These are phyloP conservation scores for Augochlora pura DNA, from an alignment of 1,140 invertebrate species.

Conservation along the genomic window DNA sequence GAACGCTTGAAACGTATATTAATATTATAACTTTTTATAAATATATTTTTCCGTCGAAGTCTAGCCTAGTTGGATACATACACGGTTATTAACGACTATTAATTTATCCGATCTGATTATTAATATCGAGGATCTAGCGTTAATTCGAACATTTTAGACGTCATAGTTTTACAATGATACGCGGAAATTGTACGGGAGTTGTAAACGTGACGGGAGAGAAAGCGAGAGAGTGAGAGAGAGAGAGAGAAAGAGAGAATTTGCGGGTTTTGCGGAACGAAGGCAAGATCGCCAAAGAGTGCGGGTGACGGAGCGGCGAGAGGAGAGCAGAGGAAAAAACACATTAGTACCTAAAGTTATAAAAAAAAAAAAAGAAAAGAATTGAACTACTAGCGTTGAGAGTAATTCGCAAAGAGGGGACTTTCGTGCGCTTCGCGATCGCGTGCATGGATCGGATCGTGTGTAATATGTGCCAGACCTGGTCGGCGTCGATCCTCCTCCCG, in stretches of 20 bases:
- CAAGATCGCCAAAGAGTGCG: too few species aligned
- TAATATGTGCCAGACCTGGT: background rate
- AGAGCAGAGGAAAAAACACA: constrained; percentile 51
- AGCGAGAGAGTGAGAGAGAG: background rate
- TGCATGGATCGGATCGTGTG: constrained; percentile 20
- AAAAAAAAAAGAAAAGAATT: constrained; percentile 36
- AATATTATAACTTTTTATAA: constrained; percentile 81
- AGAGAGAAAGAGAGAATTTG: background rate
- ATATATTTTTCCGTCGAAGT: constrained; percentile 81
- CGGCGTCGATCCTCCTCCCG: constrained; percentile 27
- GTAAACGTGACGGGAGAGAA: constrained; percentile 50
- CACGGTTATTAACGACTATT: constrained; percentile 76
- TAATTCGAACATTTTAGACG: constrained; percentile 76
- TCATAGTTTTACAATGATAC: constrained; percentile 70
- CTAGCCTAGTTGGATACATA: constrained; percentile 79
- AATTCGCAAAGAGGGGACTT: constrained; percentile 29
- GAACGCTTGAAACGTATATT: constrained; percentile 78
- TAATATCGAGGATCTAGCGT: constrained; percentile 71
- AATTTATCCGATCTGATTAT: constrained; percentile 79
- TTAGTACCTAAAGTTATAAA: constrained; percentile 76
- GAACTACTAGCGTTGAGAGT: constrained; percentile 70
- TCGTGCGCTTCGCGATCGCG: constrained; percentile 18
- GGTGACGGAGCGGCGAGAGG: background rate
- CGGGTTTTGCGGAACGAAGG: background rate
- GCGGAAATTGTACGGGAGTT: constrained; percentile 69